phyloP scores from a whole-genome alignment of 2,797 vertebrate species.

The Muscicapa comitata region DNA sequence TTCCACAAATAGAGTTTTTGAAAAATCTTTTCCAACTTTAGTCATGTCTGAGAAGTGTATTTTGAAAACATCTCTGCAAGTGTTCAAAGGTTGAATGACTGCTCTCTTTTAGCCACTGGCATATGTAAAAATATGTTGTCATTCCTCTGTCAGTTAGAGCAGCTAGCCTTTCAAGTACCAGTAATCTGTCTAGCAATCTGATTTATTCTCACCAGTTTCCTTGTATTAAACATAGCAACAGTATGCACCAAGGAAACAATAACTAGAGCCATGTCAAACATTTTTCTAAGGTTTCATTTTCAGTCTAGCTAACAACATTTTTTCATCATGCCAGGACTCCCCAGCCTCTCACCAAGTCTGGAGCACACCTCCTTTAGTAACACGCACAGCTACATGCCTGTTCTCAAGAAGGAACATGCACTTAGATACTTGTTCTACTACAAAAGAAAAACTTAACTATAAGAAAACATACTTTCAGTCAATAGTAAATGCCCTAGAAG shows the following conservation, averaged over 20 bases:
- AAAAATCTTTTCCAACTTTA: neutral
- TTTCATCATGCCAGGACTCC: neutral
- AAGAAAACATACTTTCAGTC: neutral
- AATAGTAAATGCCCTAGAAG: neutral
- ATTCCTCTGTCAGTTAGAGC: neutral
- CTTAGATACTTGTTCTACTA: neutral
- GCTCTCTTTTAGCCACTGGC: neutral
- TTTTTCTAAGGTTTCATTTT: slow-evolving; percentile 8
- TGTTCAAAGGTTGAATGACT: neutral
- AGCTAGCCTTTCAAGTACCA: neutral
- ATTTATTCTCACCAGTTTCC: neutral
- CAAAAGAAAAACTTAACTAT: neutral
- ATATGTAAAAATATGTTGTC: neutral
- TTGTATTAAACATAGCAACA: neutral
- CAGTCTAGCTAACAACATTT: neutral
- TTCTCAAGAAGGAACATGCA: neutral
- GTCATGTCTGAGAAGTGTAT: neutral
- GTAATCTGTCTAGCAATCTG: neutral
- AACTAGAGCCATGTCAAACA: neutral
- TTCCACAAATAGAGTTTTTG: neutral
- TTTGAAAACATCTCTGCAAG: neutral
- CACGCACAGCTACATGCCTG: accelerated
- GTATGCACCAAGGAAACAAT: neutral
- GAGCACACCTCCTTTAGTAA: neutral
- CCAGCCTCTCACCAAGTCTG: neutral